Evolutionary conservation across 92 coral and sea anemone species (phyloP).

Genomic region (Nematostella vectensis): DNA sequence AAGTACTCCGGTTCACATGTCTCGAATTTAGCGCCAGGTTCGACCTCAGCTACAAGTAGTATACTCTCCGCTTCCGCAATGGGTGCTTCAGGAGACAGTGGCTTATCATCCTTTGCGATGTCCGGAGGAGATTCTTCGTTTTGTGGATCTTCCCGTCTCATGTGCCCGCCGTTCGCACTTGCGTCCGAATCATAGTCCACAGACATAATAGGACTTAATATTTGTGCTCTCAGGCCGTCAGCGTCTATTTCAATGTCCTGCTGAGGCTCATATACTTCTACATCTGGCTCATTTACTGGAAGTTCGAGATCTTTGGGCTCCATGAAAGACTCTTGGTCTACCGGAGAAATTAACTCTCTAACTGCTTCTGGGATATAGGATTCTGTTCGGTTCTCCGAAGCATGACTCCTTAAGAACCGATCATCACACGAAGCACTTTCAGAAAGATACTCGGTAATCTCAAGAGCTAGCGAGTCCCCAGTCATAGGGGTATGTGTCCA

Average conservation of each 20-base stretch:
- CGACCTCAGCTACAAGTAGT: not conserved
- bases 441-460: slow-evolving; percentile 3
- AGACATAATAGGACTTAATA: not conserved
- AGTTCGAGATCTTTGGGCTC: not conserved
- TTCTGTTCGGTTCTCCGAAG: not conserved
- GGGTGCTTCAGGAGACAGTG: not conserved
- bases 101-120: not conserved
- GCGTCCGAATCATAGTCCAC: not conserved
- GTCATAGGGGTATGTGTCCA: slow-evolving; percentile 27
- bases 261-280: not conserved
- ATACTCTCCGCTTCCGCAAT: not conserved
- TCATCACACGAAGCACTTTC: slow-evolving; percentile 26
- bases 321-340: not conserved
- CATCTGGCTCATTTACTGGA: not conserved
- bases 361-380: not conserved
- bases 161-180: not conserved
- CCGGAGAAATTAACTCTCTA: not conserved
- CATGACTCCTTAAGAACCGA: slow-evolving; percentile 10
- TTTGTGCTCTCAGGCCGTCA: not conserved
- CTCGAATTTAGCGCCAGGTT: not conserved
- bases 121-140: not conserved
- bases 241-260: not conserved
- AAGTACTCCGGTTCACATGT: not conserved
- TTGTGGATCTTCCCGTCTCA: not conserved
- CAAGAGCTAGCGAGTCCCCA: slow-evolving; percentile 2